Base-by-base conservation (phyloP, 2,888 invertebrate genomes). In the Monopis laevigella region DNA sequence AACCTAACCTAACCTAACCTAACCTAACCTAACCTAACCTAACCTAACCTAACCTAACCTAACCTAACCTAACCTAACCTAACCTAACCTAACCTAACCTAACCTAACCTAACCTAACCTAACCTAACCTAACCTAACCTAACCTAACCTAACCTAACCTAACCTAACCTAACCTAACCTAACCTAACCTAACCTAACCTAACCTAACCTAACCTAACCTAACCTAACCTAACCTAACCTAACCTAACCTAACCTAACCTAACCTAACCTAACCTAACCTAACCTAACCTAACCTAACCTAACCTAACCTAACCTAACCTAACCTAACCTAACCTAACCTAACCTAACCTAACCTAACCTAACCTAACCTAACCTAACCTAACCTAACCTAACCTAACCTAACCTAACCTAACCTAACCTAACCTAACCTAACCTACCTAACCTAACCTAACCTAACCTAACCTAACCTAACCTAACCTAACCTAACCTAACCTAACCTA, bases 381-480 rank as follows among this genome's bases (percentile, higher is more conserved):
- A 43, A 43, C 43, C 43, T 39, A 43, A 43, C 43, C 47, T 45
- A 45, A 44, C 47, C 41, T 40, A 45, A 46, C 46, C 46, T 42
- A 46, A 50, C 50, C 50, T 48, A 50, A 50, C 47, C 49, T 47
- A 49, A 47, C 46, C 51, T 49, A 51, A 48, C 51, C 51, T 19
- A 21, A 21, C 24, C 24, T 21, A 21, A 21, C 24, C 24, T 21
- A 21, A 21, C 24, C 24, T 21, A 21, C 51, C 49, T 51, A 51
- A 50, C 49, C 48, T 48, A 50, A 48, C 50, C 49, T 49, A 50
- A 50, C 50, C 50, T 49, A 50, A 50, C 50, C 46, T 46, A 48
- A 50, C 50, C 50, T 50, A 50, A 50, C 50, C 48, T 51, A 49
- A 50, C 49, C 50, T 51, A 51, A 48, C 48, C 51, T 51, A 49